A percentile compares a stretch with the other conserved stretches of the same genome.
Evolutionary conservation across 2,888 invertebrate genomes (phyloP).

Genomic region (Drosophila nr. perissopoda): DNA sequence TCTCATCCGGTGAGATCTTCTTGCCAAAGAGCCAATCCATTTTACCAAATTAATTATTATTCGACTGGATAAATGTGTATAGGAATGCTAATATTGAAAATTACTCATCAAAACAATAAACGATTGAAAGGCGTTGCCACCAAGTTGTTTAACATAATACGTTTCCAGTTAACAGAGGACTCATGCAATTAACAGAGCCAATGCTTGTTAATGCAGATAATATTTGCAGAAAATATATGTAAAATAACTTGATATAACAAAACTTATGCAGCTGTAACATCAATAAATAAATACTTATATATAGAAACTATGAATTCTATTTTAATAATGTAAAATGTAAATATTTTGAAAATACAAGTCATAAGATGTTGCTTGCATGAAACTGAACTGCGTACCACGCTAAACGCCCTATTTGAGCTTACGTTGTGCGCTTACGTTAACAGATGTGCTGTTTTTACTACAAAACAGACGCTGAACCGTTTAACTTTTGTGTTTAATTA

Average conservation of each 20-base stretch:
- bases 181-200: conserved; percentile 13
- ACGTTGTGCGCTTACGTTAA: conserved; percentile 33
- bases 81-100: conserved; percentile 44
- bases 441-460: conserved; percentile 18
- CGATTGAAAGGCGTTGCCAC: conserved; percentile 41
- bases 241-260: not conserved
- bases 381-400: conserved; percentile 28
- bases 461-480: conserved; percentile 21
- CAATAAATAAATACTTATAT: not conserved
- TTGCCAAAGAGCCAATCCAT: conserved; percentile 99
- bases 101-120: conserved; percentile 59
- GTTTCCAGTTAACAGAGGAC: conserved; percentile 13
- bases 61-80: conserved; percentile 23
- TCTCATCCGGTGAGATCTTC: conserved; percentile 97
- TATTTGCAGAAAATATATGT: not conserved
- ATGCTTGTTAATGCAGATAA: not conserved
- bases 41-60: conserved; percentile 35
- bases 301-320: not conserved
- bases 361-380: not conserved
- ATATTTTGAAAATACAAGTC: no score
- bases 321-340: not conserved
- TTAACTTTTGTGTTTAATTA: conserved; percentile 13
- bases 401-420: conserved; percentile 14
- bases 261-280: not conserved
- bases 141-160: conserved; percentile 3